Conservation (phyloP, 2,113 vertebrate species). For the Uria lomvia region DNA sequence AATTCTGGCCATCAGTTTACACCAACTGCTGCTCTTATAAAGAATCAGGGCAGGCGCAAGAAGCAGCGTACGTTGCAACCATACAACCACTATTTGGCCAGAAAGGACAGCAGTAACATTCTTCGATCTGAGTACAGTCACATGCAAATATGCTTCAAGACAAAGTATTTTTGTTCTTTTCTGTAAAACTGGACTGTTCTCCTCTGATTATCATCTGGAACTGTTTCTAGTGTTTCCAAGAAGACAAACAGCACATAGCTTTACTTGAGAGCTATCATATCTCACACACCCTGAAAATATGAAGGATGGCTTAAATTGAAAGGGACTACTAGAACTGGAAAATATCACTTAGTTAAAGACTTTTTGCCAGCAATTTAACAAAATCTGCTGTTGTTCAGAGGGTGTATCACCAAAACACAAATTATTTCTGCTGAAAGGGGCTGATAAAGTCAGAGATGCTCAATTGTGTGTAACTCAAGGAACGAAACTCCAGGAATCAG, state of each 20-base stretch:
- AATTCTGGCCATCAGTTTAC: background rate
- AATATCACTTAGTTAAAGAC: background rate
- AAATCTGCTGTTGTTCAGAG: background rate
- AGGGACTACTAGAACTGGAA: background rate
- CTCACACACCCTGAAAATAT: background rate
- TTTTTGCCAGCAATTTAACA: background rate
- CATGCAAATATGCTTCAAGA: background rate
- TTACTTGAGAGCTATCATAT: background rate
- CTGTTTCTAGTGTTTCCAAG: background rate
- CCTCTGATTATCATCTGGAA: background rate
- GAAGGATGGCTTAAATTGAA: background rate
- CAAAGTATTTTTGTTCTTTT: background rate
- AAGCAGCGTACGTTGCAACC: rapidly evolving
- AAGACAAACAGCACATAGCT: background rate
- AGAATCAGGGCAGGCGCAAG: background rate
- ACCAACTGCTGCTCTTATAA: background rate
- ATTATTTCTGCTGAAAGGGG: background rate
- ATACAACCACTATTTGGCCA: background rate
- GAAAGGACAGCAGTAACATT: background rate
- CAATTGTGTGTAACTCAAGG: background rate
- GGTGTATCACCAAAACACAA: background rate
- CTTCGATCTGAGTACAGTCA: background rate
- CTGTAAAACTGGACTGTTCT: background rate
- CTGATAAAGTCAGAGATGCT: background rate
- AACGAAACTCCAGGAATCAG: background rate